Evolutionary conservation across 2,888 invertebrate genomes (phyloP).

Genomic region (Micropterix aruncella): DNA sequence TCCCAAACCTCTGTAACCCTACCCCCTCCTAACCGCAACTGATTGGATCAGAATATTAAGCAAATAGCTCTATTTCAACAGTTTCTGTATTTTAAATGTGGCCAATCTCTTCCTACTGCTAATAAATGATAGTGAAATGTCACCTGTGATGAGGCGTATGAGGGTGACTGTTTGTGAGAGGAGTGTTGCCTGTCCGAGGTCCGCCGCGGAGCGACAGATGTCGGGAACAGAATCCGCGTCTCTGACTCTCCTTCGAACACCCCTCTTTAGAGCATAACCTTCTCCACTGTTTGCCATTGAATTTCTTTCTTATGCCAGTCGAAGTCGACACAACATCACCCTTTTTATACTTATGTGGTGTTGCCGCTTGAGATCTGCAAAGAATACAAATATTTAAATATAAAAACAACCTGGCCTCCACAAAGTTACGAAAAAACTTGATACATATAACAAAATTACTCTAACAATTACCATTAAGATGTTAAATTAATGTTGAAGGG

Average conservation of each 20-base stretch:
- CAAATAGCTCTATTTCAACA: too few relatives aligned
- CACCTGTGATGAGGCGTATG: conserved; percentile 36
- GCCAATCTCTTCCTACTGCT: too few relatives aligned
- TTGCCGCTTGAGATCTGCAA: conserved; percentile 74
- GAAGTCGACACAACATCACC: conserved; percentile 92
- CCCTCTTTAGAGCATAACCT: conserved; percentile 91
- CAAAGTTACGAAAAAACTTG: background rate
- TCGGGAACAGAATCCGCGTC: conserved; percentile 91
- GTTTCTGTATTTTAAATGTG: too few relatives aligned
- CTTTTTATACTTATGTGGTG: conserved; percentile 93
- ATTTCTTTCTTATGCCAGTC: conserved; percentile 95
- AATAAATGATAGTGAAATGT: too few relatives aligned
- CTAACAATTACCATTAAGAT: too few relatives aligned
- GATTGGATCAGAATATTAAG: too few relatives aligned
- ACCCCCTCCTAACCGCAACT: too few relatives aligned
- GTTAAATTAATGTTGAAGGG: too few relatives aligned
- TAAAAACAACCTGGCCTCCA: background rate
- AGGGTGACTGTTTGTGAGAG: conserved; percentile 26
- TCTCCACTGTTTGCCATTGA: conserved; percentile 99
- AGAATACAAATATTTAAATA: too few relatives aligned
- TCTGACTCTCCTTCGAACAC: conserved; percentile 93
- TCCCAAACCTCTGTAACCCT: too few relatives aligned
- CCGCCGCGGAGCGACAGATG: conserved; percentile 84
- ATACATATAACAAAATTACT: too few relatives aligned
- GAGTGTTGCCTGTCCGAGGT: conserved; percentile 31